phyloP scores from a whole-genome alignment of 2,113 vertebrate species.

The Crotophaga sulcirostris region DNA sequence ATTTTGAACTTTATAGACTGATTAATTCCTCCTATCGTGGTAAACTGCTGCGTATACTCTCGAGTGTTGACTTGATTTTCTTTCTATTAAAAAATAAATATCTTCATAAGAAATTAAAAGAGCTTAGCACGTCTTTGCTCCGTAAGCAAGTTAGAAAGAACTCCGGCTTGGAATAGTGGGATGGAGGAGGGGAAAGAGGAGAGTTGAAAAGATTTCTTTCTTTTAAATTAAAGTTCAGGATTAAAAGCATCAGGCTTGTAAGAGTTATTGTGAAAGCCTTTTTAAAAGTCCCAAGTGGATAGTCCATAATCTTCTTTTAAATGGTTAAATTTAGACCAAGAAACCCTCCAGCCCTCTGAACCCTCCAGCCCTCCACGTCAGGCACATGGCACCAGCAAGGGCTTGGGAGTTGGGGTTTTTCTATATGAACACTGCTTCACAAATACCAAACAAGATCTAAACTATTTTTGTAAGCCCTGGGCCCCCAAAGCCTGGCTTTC shows the following conservation, averaged over 20 bases:
- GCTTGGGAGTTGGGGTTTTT: neutral
- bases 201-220: constrained; percentile 76
- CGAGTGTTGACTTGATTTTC: constrained; percentile 72
- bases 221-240: constrained; percentile 82
- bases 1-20: constrained; percentile 74
- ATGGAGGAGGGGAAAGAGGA: constrained; percentile 33
- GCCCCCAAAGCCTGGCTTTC: neutral
- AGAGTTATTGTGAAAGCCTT: constrained; percentile 74
- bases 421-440: neutral
- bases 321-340: constrained; percentile 74
- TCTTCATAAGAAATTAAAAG: constrained; percentile 76
- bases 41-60: constrained; percentile 68
- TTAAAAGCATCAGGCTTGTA: constrained; percentile 75
- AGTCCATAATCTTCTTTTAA: constrained; percentile 76
- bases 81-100: constrained; percentile 66
- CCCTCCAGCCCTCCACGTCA: constrained; percentile 11
- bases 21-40: constrained; percentile 76
- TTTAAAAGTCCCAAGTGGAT: constrained; percentile 74
- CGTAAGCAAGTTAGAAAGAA: constrained; percentile 41
- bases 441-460: neutral
- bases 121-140: constrained; percentile 63
- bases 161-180: neutral
- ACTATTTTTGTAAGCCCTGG: neutral
- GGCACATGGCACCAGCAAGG: neutral
- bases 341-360: constrained; percentile 22